phyloP scores from a whole-genome alignment of 2,888 invertebrate genomes.

The Calephelis perditalis region DNA sequence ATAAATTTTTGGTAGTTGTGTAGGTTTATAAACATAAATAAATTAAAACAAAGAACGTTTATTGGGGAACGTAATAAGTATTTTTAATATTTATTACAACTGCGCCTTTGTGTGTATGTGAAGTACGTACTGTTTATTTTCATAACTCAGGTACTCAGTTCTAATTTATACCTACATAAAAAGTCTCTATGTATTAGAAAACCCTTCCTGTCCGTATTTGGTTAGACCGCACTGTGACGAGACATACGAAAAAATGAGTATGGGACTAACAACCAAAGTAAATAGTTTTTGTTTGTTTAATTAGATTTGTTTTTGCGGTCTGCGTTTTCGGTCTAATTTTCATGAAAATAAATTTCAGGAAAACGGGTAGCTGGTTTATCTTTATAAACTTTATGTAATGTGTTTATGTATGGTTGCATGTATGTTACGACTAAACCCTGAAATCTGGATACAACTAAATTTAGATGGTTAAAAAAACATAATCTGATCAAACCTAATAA shows the following conservation, averaged over 20 bases:
- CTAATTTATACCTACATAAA: conserved; percentile 52
- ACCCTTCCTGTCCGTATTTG: no score
- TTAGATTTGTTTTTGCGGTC: conserved; percentile 24
- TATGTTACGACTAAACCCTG: no score
- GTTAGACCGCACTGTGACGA: no score
- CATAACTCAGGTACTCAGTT: conserved; percentile 49
- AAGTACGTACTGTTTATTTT: conserved; percentile 45
- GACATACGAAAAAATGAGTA: no score
- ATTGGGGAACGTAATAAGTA: no score
- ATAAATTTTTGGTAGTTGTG: no score
- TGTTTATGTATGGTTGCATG: no score
- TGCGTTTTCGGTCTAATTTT: conserved; percentile 14
- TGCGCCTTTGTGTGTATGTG: neutral
- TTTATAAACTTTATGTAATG: neutral
- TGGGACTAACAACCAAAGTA: conserved; percentile 39
- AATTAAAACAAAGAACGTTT: no score
- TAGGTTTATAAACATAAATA: no score
- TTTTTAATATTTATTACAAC: neutral
- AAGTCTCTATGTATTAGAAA: neutral
- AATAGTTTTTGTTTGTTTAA: conserved; percentile 32
- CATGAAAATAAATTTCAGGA: conserved; percentile 12
- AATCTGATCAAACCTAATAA: no score
- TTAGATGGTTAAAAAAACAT: no score
- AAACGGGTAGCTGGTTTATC: neutral
- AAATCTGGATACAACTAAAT: no score